A percentile compares a stretch with the other conserved stretches of the same genome.
Evolutionary conservation across 2,113 vertebrate genomes (phyloP).

Genomic region (Pluvialis apricaria): DNA sequence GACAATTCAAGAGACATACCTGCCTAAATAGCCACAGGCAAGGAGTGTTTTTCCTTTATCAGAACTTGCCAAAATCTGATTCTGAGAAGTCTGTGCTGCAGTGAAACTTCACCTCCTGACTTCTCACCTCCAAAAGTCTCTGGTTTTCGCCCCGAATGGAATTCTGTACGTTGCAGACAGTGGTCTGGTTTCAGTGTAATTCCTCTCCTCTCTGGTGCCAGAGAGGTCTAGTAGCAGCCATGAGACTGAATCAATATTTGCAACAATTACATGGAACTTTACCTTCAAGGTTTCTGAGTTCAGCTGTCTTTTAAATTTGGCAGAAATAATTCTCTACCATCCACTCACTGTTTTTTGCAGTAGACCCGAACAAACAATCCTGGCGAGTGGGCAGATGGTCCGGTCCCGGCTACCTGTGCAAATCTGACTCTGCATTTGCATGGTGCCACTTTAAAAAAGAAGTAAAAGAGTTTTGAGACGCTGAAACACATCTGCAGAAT

Average conservation of each 20-base stretch:
- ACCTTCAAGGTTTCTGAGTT: neutral
- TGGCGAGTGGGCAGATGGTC: neutral
- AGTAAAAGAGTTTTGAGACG: neutral
- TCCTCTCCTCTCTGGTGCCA: neutral
- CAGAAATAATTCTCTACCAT: neutral
- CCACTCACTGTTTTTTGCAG: neutral
- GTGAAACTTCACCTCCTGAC: neutral
- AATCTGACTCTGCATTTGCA: neutral
- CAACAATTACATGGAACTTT: neutral
- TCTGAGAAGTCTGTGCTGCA: neutral
- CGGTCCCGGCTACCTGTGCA: neutral
- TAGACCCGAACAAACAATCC: neutral
- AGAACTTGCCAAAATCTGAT: neutral
- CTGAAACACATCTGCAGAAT: neutral
- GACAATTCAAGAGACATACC: neutral
- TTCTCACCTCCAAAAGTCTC: neutral
- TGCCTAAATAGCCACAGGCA: neutral
- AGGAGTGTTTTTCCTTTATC: neutral
- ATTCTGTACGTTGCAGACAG: neutral
- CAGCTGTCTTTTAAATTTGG: neutral
- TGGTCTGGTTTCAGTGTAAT: neutral
- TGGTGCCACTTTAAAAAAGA: neutral
- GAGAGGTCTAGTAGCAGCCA: neutral
- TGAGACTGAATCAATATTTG: conserved; percentile 43
- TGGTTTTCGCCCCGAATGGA: neutral